A percentile compares a stretch with the other conserved stretches of the same genome.
Conservation (phyloP, 2,888 invertebrate species). For the Incurvaria masculella region DNA sequence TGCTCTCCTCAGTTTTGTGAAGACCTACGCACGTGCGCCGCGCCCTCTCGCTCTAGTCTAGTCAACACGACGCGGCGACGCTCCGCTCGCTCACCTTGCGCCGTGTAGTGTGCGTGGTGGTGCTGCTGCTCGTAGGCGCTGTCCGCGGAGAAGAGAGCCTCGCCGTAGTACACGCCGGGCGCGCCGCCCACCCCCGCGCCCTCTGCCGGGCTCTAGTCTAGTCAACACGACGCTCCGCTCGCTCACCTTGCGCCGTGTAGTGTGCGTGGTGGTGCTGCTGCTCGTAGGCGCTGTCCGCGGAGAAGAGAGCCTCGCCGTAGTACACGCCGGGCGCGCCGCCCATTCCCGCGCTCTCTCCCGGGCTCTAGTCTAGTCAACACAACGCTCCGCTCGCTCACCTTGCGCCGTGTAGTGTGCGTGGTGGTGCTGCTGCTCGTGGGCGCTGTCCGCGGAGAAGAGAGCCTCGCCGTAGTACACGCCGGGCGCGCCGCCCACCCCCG, state of each 20-base stretch:
- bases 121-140: slow-evolving; percentile 68
- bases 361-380: too few species aligned
- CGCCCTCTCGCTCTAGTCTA: too few species aligned
- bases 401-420: slow-evolving; percentile 70
- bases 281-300: slow-evolving; percentile 54
- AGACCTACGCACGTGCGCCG: too few species aligned
- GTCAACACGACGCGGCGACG: too few species aligned
- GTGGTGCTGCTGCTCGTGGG: slow-evolving; percentile 72
- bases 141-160: slow-evolving; percentile 54
- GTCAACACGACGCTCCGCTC: too few species aligned
- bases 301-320: slow-evolving; percentile 58
- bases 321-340: slow-evolving; percentile 42
- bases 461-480: slow-evolving; percentile 60
- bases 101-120: slow-evolving; percentile 71
- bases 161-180: slow-evolving; percentile 56
- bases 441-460: slow-evolving; percentile 53
- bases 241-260: slow-evolving; percentile 64
- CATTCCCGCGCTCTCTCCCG: too few species aligned
- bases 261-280: slow-evolving; percentile 80
- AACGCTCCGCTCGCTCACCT: too few species aligned
- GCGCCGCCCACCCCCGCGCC: slow-evolving; percentile 29
- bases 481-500: slow-evolving; percentile 27
- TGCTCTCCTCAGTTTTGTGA: too few species aligned
- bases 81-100: slow-evolving; percentile 67
- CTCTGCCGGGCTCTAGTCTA: too few species aligned